These are phyloP conservation scores for Macrosiphum euphorbiae DNA, from an alignment of 2,888 invertebrate genomes.

Conservation along the genomic window DNA sequence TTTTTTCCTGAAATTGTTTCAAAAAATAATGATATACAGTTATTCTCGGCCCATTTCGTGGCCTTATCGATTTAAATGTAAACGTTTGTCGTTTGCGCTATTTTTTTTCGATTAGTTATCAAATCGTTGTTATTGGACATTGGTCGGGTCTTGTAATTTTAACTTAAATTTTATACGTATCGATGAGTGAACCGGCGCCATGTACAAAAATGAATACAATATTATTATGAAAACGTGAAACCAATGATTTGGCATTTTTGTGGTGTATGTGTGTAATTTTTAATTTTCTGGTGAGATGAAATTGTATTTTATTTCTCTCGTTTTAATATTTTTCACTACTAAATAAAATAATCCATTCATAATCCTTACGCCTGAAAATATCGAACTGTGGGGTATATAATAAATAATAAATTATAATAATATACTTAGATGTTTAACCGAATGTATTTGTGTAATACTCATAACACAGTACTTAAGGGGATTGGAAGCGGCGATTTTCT, in stretches of 20 bases:
- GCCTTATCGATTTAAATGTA: neutral
- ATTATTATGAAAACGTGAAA: neutral
- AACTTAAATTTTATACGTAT: neutral
- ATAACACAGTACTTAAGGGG: neutral
- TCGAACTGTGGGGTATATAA: neutral
- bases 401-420: neutral
- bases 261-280: neutral
- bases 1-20: neutral
- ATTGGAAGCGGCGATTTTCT: no score
- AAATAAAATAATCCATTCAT: neutral
- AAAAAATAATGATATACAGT: neutral
- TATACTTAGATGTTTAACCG: neutral
- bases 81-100: neutral
- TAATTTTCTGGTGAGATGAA: neutral
- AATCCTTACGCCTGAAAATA: neutral
- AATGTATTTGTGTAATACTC: neutral
- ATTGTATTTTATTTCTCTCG: neutral
- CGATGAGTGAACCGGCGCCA: neutral
- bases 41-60: neutral
- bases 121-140: neutral
- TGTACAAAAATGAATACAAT: neutral
- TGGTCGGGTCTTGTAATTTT: neutral
- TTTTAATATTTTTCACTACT: neutral
- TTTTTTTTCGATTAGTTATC: neutral
- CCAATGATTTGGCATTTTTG: neutral